phyloP scores from a whole-genome alignment of 1,140 invertebrate genomes.

The Drosophila bipectinata region DNA sequence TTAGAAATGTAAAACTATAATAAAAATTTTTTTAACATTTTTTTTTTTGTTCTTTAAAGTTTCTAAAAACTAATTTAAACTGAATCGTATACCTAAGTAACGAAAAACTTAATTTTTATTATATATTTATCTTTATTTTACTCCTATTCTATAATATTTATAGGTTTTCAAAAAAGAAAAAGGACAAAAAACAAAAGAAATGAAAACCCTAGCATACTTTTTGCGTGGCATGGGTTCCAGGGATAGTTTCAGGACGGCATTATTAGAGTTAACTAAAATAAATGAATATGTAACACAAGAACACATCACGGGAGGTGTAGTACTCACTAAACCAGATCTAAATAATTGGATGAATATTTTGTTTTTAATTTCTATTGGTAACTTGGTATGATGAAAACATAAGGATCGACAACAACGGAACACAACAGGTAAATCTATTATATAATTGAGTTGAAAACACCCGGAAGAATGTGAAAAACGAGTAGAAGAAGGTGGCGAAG shows the following conservation, averaged over 20 bases:
- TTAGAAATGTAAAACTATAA: too few relatives aligned
- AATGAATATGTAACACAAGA: constrained; percentile 46
- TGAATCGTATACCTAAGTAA: too few relatives aligned
- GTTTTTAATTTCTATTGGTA: constrained; percentile 33
- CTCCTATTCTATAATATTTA: too few relatives aligned
- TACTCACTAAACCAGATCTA: constrained; percentile 75
- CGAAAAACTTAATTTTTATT: too few relatives aligned
- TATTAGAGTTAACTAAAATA: constrained; percentile 22
- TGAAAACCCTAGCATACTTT: constrained; percentile 15
- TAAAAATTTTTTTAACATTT: too few relatives aligned
- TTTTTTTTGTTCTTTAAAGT: too few relatives aligned
- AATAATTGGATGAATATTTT: constrained; percentile 40
- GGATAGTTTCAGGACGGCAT: constrained; percentile 17
- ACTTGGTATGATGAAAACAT: constrained; percentile 43
- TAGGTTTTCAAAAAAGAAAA: not conserved
- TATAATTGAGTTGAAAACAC: constrained; percentile 40
- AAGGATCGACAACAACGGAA: constrained; percentile 51
- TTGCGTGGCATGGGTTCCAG: constrained; percentile 9
- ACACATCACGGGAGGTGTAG: constrained; percentile 37
- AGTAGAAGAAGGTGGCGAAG: constrained; percentile 55
- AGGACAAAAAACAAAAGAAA: constrained; percentile 11
- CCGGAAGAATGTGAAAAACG: constrained; percentile 62
- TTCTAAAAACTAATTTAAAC: too few relatives aligned
- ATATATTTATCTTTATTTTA: too few relatives aligned
- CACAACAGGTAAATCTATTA: constrained; percentile 39